Base-by-base conservation (phyloP, 2,797 vertebrate genomes). In the Falco naumanni region DNA sequence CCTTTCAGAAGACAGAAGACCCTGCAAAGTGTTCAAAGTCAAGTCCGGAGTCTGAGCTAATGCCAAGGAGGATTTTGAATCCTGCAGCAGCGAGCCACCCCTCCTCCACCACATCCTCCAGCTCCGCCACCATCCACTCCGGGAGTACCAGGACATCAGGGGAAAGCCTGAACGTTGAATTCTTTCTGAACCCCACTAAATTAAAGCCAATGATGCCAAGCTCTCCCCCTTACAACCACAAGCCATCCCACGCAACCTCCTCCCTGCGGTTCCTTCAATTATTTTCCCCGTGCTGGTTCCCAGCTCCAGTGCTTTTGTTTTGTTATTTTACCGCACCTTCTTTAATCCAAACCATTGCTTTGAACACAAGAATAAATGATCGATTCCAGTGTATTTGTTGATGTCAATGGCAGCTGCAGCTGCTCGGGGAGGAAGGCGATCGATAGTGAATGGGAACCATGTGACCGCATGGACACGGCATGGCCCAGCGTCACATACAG, bases 241-340 rank as follows among this genome's bases (percentile, higher is more conserved):
- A 65, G 7, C 65, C 57, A 28, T 1, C 88, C 5, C 47, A 2
- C 0, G 0, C 8, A 13, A 0, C 7, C 25, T 51, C 69, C 57
- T 15, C 84, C 8, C 61, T 2, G 33, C 3, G 57, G 9, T 0
- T 59, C n/a, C 69, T 39, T 6, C 14, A 16, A 56, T 41, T 1
- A 10, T 19, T 61, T 17, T 33, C 11, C 56, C 51, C 5, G 1
- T 1, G 25, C 60, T 53, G 1, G 3, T 5, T 51, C 78, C 54
- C 66, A 33, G 0, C 31, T 37, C 31, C 0, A 26, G 59, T 0
- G 4, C 56, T 53, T 86, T 39, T 29, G 48, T 10, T 48, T 20
- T 6, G 16, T 4, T 57, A 19, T 47, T 69, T 61, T 3, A 51
- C 68, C 9, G 8, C 63, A 8, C 26, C 41, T 24, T 39, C 75